Evolutionary conservation across 2,888 invertebrate species (phyloP), one percentile per base, ranked within the genome.

Genomic region (Drosophila ezoana): DNA sequence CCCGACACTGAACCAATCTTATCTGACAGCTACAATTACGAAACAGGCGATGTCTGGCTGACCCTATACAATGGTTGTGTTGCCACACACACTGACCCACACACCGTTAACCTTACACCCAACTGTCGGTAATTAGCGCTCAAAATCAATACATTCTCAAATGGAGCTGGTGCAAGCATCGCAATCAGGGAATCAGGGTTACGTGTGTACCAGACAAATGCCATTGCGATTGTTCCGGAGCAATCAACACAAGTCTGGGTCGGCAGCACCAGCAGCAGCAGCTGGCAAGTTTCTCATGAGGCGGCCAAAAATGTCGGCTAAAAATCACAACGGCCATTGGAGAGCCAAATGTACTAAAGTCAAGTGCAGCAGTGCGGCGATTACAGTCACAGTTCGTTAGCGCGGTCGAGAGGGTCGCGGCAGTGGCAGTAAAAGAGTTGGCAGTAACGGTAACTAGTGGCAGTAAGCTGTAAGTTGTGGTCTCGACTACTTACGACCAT

Each of bases 201-300:
- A 62, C 64, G 70, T 70, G 62, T 62, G 38, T 37, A 45, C 28
- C 37, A 43, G 66, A 68, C 81, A 71, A 76, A 72, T 65, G 76
- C 66, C 67, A 61, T 41, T 60, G 63, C 43, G 58, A 79, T 85
- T 76, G 79, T 71, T 62, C 61, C 51, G 61, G 47, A 44, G 72
- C 68, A 82, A 87, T 82, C 83, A 82, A 72, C 53, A 67, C 63
- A 58, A 67, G 41, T 47, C 76, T 28, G 28, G 28, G 28, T 28
- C 28, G 28, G 33, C 9, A 40, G 37, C 58, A 18, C 18, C 18
- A 13, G 11, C 10, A 33, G 35, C 52, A 14, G 44, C 82, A 83
- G 86, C 88, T 83, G 83, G 64, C 86, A 61, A 70, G 64, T 65
- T 79, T 83, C 83, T 79, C 83, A 83, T 65, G 77, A 64, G 51